Evolutionary conservation across 2,888 invertebrate species (phyloP), one percentile per base, ranked within the genome.

Genomic region (Nesidiocoris tenuis): DNA sequence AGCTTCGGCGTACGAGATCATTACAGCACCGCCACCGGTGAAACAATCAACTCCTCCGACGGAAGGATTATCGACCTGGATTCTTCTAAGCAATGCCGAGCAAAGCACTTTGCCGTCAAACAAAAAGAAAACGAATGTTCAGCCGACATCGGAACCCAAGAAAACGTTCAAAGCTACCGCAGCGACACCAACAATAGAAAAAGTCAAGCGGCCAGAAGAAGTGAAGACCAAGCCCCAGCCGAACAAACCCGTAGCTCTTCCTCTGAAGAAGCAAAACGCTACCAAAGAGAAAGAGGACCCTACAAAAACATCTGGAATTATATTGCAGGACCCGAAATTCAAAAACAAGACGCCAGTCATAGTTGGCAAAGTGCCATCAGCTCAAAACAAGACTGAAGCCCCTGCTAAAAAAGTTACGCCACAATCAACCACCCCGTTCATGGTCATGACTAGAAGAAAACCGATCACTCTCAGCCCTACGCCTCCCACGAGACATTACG

Each of bases 51-150:
- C 81, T 18, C 76, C 61, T 21, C 91, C 86, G 65, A 87, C 87
- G 22, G 78, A 80, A 81, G 91, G 91, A 0, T 86, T 92, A 77
- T 92, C 91, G 0, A 92, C 92, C 0, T 92, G 92, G 92, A 89
- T 92, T 77, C 84, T 91, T 18, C 82, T 92, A 18, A 91, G 90
- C 80, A 86, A 87, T 7, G 80, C 79, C 19, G 80, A 80, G n/a
- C 77, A 80, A 17, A 79, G 81, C 2, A 81, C 80, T 16, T 76
- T 78, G 12, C 70, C 79, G 1, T 71, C 79, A 24, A 76, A 68
- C 61, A 79, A 75, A 65, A 80, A 74, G 59, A 70, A 74, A n/a
- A 63, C 68, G 18, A 70, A 75, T 17, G 63, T 66, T n/a, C 72
- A 61, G n/a, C 77, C 77, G 56, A 64, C 78, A 24, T 75, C 59